Conservation (phyloP, 2,888 invertebrate species). For the Hyalella azteca region DNA sequence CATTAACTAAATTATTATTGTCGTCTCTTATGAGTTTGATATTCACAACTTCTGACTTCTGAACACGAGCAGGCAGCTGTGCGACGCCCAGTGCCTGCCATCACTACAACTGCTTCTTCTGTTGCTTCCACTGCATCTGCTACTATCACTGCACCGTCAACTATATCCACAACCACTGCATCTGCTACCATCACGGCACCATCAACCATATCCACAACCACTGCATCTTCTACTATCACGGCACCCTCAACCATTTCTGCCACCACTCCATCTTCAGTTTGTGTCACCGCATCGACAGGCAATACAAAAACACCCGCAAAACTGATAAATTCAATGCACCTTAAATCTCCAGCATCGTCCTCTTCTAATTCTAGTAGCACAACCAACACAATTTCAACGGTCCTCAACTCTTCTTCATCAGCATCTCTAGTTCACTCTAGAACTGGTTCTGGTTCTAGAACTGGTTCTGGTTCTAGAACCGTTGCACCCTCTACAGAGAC, state of each 20-base stretch:
- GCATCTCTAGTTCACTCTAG: too few species aligned
- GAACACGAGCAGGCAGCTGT: slow-evolving; percentile 14
- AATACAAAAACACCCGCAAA: background rate
- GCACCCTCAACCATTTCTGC: background rate
- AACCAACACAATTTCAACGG: background rate
- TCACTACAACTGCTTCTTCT: slow-evolving; percentile 42
- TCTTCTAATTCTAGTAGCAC: background rate
- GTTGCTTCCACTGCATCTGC: background rate
- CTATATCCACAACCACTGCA: background rate
- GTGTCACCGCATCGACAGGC: background rate
- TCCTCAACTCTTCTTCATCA: background rate
- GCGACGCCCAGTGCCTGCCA: slow-evolving; percentile 19
- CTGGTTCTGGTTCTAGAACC: background rate
- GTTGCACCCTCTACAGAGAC: background rate
- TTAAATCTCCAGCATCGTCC: background rate
- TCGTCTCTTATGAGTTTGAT: too few species aligned
- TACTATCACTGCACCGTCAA: background rate
- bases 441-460: too few species aligned
- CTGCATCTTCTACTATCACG: background rate
- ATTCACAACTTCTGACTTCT: background rate
- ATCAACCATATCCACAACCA: background rate
- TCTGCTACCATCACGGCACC: background rate
- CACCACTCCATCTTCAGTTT: background rate
- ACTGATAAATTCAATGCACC: too few species aligned
- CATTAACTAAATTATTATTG: too few species aligned